Evolutionary conservation across 2,888 invertebrate species (phyloP).

Genomic region (Margaritifera margaritifera): DNA sequence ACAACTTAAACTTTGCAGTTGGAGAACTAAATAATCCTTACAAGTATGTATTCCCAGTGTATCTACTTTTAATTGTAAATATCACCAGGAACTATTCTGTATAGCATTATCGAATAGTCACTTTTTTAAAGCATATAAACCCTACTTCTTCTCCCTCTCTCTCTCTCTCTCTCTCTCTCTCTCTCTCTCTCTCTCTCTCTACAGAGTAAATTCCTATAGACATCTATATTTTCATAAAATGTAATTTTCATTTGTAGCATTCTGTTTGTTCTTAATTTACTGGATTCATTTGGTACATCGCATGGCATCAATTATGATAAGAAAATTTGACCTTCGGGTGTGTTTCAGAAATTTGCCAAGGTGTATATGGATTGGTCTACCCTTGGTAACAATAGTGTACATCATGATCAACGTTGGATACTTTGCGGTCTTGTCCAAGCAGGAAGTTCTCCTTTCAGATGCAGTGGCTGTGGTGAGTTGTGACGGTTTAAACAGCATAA

Average conservation of each 20-base stretch:
- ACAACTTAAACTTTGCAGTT: slow-evolving; percentile 61
- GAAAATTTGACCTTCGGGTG: not conserved
- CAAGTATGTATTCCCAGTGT: slow-evolving; percentile 40
- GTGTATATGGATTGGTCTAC: slow-evolving; percentile 94
- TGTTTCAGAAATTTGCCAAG: slow-evolving; percentile 87
- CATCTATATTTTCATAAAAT: no score
- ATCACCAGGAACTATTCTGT: no score
- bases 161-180: no score
- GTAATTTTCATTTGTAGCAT: no score
- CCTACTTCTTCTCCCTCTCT: no score
- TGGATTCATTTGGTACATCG: no score
- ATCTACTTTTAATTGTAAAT: not conserved
- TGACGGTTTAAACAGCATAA: no score
- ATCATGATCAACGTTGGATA: slow-evolving; percentile 92
- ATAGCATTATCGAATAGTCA: no score
- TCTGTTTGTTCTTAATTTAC: no score
- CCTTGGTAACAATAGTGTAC: slow-evolving; percentile 90
- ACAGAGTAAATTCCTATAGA: no score
- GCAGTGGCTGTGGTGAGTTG: slow-evolving; percentile 89
- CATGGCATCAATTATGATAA: not conserved
- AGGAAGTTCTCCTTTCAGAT: slow-evolving; percentile 85
- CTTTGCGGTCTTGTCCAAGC: slow-evolving; percentile 88
- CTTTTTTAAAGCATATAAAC: no score
- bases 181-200: no score
- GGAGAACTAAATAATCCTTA: slow-evolving; percentile 63